Conservation (phyloP, 2,113 vertebrate species). For the Embiotoca jacksoni region DNA sequence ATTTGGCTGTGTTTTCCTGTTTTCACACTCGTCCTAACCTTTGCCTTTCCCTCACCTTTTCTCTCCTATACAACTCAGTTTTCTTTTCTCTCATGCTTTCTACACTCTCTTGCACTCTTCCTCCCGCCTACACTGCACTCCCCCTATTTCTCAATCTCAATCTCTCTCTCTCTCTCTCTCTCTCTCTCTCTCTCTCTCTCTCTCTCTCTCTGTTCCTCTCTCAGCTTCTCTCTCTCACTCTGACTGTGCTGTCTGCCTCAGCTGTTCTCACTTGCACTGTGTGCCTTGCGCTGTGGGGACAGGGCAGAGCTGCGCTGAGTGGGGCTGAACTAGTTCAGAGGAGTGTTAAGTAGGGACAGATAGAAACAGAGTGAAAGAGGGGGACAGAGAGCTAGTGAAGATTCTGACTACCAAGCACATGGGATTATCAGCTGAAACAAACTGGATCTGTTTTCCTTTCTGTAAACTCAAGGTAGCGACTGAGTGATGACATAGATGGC, state of each 20-base stretch:
- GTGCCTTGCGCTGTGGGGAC: slow-evolving; percentile 75
- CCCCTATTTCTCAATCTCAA: slow-evolving; percentile 51
- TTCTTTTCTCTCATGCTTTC: slow-evolving; percentile 60
- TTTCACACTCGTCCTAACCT: slow-evolving; percentile 53
- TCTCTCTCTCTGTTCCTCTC: slow-evolving; percentile 35
- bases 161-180: slow-evolving; percentile 35
- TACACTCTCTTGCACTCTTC: slow-evolving; percentile 58
- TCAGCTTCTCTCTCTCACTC: slow-evolving; percentile 59
- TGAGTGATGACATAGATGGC: slow-evolving; percentile 43
- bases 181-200: slow-evolving; percentile 43
- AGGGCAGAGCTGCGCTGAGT: slow-evolving; percentile 69
- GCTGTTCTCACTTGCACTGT: slow-evolving; percentile 81
- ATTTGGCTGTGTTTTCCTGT: slow-evolving; percentile 18
- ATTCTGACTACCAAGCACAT: slow-evolving; percentile 59
- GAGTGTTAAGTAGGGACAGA: slow-evolving; percentile 51
- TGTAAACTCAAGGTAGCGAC: slow-evolving; percentile 51
- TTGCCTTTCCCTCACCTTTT: slow-evolving; percentile 43
- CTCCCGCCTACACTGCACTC: slow-evolving; percentile 63
- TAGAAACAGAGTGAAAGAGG: slow-evolving; percentile 25
- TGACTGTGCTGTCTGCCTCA: slow-evolving; percentile 74
- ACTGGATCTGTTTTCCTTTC: slow-evolving; percentile 70
- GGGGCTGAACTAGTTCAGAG: slow-evolving; percentile 66
- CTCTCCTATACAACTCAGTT: slow-evolving; percentile 55
- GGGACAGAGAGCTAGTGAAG: slow-evolving; percentile 33
- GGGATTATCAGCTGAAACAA: slow-evolving; percentile 73